Base-by-base conservation (phyloP, 2,113 vertebrate species). In the Gracilinanus agilis region DNA sequence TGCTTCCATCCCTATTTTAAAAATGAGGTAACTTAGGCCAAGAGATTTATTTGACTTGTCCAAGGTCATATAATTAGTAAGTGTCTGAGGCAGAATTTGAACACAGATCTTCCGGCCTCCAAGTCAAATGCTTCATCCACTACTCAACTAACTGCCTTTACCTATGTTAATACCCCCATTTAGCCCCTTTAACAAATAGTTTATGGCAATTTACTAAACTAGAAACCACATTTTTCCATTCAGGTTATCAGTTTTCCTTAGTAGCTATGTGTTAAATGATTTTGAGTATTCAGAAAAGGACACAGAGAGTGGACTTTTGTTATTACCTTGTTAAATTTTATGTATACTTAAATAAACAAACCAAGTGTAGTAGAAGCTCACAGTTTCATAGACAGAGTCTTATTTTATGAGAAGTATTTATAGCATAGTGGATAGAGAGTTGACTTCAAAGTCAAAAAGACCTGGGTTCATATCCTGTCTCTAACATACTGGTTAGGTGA, bases 201-300 rank as follows among this genome's bases (percentile, higher is more conserved):
- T 96, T 90, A 75, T 94, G 94, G 94, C 54, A 95, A 8, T 97
- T 97, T 97, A 88, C 90, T 97, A 89, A 89, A 94, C 91, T 98
- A 95, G 56, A 58, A 94, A 96, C 93, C 97, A 61, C 54, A 44
- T 96, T 94, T 94, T 98, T 90, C 93, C 92, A 54, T 91, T 89
- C 93, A 93, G 91, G 94, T 90, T 9, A 54, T 49, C 75, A 75
- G 67, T 96, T 97, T 98, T 97, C 93, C 94, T 54, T 91, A 94
- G 97, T 96, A 97, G 95, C 88, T 55, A 40, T 96, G 93, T 89
- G 58, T 90, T 92, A 96, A 97, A 92, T 96, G 94, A 83, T 95
- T 95, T 96, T 58, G 95, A 40, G 6, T 40, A 21, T 83, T 83
- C 34, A 83, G 67, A 83, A 83, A n/a, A 40, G 11, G 13, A 75